Base-by-base conservation (phyloP, 2,888 invertebrate genomes). In the Drosophila imparisetae region DNA sequence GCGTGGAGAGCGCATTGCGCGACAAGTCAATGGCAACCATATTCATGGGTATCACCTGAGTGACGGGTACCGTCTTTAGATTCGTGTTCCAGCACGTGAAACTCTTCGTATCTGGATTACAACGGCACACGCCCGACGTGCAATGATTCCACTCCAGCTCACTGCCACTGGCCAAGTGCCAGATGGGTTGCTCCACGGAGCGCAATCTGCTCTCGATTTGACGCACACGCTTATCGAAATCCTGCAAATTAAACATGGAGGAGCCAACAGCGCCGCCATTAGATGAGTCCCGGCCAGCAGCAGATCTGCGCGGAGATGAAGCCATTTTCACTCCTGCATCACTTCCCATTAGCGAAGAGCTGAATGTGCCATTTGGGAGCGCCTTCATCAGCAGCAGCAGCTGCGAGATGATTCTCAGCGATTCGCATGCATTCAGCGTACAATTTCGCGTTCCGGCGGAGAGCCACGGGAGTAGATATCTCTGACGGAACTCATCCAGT, bases 171-270 rank as follows among this genome's bases (percentile, higher is more conserved):
- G 94, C 93, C 53, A 95, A 92, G 75, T 93, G 93, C 96, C 95
- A 95, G 59, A 95, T 94, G 78, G 95, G 95, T 89, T 95, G 95
- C 89, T 95, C 95, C 65, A 95, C 93, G 2, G 95, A 94, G 64
- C 95, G 92, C 24, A 95, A 90, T 54, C 95, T 92, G 64, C 95
- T 93, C 79, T 95, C 95, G 45, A 95, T 92, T 66, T 93, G 93
- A 4, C 93, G 89, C 29, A 94, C 90, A 7, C 90, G 85, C 69
- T 92, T 92, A 38, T 90, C 86, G 30, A 81, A 84, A 38, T 91
- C 90, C 11, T 82, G 71, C 34, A 91, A 72, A 42, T 84, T 83
- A 34, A 83, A 81, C 77, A 80, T 73, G 48, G 74, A 60, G 29
- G 72, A 45, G 45, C 24, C 54, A 0, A 67, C 66, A 45, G 83